A percentile compares a stretch with the other conserved stretches of the same genome.
These are phyloP conservation scores for Phylloscopus whistleri DNA, from an alignment of 2,113 vertebrate species.

Conservation along the genomic window DNA sequence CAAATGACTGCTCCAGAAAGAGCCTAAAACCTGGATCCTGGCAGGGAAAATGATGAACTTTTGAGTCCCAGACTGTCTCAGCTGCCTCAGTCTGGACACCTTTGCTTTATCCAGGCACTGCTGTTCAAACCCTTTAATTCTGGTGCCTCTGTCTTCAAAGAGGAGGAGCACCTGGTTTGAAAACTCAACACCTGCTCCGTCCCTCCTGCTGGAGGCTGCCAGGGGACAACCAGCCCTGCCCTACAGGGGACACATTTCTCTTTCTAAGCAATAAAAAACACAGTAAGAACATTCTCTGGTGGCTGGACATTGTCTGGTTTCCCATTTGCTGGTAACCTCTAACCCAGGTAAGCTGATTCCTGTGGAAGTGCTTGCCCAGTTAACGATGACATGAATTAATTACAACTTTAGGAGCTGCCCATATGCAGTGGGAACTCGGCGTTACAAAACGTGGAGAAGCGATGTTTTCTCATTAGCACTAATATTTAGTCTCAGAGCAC, in stretches of 20 bases:
- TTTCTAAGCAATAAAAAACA: background rate
- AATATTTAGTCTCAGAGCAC: conserved; percentile 14
- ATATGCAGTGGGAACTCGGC: background rate
- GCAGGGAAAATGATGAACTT: background rate
- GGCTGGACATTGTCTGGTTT: background rate
- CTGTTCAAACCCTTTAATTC: background rate
- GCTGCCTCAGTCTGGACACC: background rate
- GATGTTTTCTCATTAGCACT: conserved; percentile 41
- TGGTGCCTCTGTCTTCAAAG: background rate
- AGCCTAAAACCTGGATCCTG: background rate
- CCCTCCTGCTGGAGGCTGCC: background rate
- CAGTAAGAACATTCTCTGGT: background rate
- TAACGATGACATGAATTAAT: background rate
- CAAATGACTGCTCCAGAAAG: background rate
- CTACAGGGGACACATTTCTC: background rate
- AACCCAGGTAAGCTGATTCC: background rate
- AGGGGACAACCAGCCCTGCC: background rate
- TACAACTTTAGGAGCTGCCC: background rate
- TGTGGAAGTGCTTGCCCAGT: background rate
- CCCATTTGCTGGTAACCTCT: background rate
- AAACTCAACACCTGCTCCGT: background rate
- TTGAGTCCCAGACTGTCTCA: background rate
- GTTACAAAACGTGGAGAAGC: background rate
- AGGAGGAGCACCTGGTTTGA: background rate
- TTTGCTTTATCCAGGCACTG: background rate